These are phyloP conservation scores for Vireo griseus DNA, from an alignment of 2,797 vertebrate genomes.

Conservation along the genomic window DNA sequence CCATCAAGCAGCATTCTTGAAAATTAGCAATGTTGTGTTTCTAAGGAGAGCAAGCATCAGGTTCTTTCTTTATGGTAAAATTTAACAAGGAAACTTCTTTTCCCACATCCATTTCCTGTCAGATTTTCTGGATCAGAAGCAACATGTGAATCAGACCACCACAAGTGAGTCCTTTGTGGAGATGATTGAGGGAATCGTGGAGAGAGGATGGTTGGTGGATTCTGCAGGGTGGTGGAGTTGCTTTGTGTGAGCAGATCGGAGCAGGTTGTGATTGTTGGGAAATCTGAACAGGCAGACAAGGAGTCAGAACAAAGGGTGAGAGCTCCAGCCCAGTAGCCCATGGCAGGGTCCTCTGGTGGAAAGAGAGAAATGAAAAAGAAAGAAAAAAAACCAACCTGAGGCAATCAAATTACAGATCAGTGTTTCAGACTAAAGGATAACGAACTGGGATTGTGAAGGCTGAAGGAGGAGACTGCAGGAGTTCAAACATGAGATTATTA, in stretches of 20 bases:
- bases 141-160: not conserved
- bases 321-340: not conserved
- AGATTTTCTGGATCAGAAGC: not conserved
- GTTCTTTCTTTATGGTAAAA: not conserved
- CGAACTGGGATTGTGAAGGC: not conserved
- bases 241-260: not conserved
- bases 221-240: not conserved
- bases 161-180: not conserved
- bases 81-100: not conserved
- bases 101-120: not conserved
- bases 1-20: not conserved
- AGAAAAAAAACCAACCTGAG: not conserved
- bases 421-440: not conserved
- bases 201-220: not conserved
- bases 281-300: not conserved
- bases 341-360: not conserved
- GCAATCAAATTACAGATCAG: not conserved
- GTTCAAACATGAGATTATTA: not conserved
- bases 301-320: not conserved
- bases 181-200: not conserved
- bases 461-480: not conserved
- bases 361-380: not conserved
- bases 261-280: accelerated
- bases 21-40: not conserved
- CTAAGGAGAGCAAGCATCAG: not conserved